These are phyloP conservation scores for Cerastoderma edule DNA, from an alignment of 2,888 invertebrate genomes.

Conservation along the genomic window DNA sequence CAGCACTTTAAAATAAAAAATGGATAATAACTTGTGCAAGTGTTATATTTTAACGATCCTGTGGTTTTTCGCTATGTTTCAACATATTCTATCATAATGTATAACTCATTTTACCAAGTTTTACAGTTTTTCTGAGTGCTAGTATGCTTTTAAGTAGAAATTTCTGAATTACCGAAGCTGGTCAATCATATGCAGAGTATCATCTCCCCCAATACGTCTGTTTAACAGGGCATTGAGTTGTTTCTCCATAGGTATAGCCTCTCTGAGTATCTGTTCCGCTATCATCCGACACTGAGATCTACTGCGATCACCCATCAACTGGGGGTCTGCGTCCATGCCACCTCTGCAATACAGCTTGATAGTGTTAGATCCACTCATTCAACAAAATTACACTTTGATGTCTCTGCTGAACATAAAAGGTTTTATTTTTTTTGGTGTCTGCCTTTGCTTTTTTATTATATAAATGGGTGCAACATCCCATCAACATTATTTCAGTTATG, in stretches of 20 bases:
- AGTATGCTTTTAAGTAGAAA: no score
- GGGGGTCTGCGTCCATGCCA: conserved; percentile 64
- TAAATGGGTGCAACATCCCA: no score
- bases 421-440: no score
- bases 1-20: neutral
- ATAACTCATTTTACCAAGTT: no score
- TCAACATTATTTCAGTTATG: no score
- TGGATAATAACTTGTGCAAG: conserved; percentile 93
- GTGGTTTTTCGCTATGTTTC: conserved; percentile 79
- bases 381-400: no score
- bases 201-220: conserved; percentile 74
- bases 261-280: conserved; percentile 77
- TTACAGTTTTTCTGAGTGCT: no score
- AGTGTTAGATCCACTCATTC: no score
- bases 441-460: no score
- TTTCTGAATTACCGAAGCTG: conserved; percentile 57
- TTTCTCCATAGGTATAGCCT: conserved; percentile 75
- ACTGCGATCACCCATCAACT: conserved; percentile 65
- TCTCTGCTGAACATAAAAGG: no score
- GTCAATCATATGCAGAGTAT: conserved; percentile 64
- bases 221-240: conserved; percentile 77
- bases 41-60: conserved; percentile 83
- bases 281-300: conserved; percentile 72
- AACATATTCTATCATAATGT: neutral
- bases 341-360: conserved; percentile 41